A percentile compares a stretch with the other conserved stretches of the same genome.
Evolutionary conservation across 2,113 vertebrate genomes (phyloP).

Genomic region (Pluvianellus socialis): DNA sequence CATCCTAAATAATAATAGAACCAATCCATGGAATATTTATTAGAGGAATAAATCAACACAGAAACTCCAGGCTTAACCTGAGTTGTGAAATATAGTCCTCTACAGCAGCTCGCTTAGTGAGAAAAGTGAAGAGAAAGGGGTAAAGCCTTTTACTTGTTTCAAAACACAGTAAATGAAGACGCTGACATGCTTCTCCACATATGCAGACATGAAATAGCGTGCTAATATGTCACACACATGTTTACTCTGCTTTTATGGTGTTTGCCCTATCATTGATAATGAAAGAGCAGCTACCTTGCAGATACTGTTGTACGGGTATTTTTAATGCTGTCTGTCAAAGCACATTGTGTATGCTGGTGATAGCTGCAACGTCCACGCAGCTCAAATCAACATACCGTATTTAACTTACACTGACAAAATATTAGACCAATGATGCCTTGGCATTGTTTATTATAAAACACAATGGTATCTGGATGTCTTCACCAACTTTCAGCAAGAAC

Average conservation of each 20-base stretch:
- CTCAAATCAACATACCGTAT: background rate
- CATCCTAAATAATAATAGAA: constrained; percentile 11
- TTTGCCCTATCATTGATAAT: background rate
- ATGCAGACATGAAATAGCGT: background rate
- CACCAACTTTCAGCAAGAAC: background rate
- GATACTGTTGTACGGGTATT: background rate
- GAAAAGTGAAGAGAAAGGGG: background rate
- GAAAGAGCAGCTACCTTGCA: background rate
- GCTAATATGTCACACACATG: rapidly evolving
- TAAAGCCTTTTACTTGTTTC: background rate
- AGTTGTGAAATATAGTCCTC: background rate
- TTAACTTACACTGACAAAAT: background rate
- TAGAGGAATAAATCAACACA: constrained; percentile 1
- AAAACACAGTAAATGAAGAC: background rate
- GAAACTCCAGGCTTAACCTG: background rate
- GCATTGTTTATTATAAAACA: background rate
- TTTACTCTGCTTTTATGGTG: background rate
- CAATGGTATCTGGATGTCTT: background rate
- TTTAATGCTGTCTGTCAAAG: background rate
- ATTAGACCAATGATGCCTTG: background rate
- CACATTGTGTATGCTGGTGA: rapidly evolving
- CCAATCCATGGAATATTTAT: background rate
- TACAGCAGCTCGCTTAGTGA: background rate
- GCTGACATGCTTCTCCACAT: background rate
- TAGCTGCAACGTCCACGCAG: rapidly evolving